Base-by-base conservation (phyloP, 2,888 invertebrate species). In the Teleogryllus oceanicus region DNA sequence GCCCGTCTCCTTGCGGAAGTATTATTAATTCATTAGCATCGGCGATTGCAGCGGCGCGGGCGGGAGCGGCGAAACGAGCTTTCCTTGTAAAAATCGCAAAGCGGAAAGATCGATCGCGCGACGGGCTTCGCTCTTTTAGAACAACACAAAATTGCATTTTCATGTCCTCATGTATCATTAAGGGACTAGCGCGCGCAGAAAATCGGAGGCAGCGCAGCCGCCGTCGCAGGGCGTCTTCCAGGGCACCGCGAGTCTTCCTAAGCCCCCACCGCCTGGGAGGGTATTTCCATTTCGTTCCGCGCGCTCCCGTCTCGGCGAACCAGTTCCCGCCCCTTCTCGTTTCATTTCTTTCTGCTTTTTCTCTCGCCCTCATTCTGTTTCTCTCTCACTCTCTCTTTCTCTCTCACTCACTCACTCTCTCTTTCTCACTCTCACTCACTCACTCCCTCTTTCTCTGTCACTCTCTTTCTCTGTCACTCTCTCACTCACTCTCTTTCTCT, bases 11-110 rank as follows among this genome's bases (percentile, higher is more conserved):
- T 62, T 13, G 62, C 11, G 62, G 62, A 62, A 18, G 62, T 62
- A 62, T 62, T 62, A 62, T 62, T 62, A 62, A 62, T 62, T 62
- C 62, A 62, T 62, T n/a, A 62, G n/a, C 62, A 62, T 62, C n/a
- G 37, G n/a, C 62, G 62, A 62, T 62, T 18, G 13, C n/a, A 37
- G n/a, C 62, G 62, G n/a, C n/a, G 62, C n/a, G 13, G 62, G 62
- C 13, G 62, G 8, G 62, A 12, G n/a, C 5, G 62, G 10, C n/a
- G n/a, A 62, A 62, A 62, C 13, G 62, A 62, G 62, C 13, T 62
- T 62, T 62, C n/a, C 62, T 62, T 62, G 62, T 62, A 62, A 62
- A 62, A 62, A 62, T 62, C n/a, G 62, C n/a, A n/a, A 62, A 62
- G 62, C 62, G n/a, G 62, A n/a, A n/a, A 62, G 62, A 62, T 62